Evolutionary conservation across 2,888 invertebrate genomes (phyloP), one percentile per base, ranked within the genome.

Genomic region (Aricia artaxerxes): DNA sequence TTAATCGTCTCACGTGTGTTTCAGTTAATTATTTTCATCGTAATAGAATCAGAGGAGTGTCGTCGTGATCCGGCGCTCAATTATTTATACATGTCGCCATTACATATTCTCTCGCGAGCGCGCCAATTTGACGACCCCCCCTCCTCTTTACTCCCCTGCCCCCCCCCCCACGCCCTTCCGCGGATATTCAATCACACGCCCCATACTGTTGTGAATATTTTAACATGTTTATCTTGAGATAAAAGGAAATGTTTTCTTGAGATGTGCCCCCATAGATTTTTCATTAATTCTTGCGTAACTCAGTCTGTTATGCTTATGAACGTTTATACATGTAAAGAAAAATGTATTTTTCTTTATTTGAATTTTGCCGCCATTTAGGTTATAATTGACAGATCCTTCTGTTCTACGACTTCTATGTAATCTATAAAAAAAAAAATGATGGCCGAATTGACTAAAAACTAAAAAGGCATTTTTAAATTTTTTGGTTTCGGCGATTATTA

Each of bases 41-140:
- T 69, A 69, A 69, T 69, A 69, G 69, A 69, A 69, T 38, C 69
- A 35, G 69, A 3, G 69, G 69, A 69, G 69, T 69, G 35, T 13
- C 35, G 35, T 69, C 69, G 69, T 24, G 69, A 69, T 69, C 69
- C 69, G 35, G 35, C 61, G 61, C 69, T 69, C 69, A 69, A 69
- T 69, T 69, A 69, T 38, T 69, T 69, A 69, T 13, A 69, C 69
- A 69, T 69, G 69, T 69, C 69, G 69, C 69, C 69, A 69, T 69
- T 69, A 69, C 69, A 69, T 69, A 69, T 69, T 69, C 69, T 69
- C 69, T 69, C 69, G 69, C 69, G 69, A 69, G 69, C 69, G 69
- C 69, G 69, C 69, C 69, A 69, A 69, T 69, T 69, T 69, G 69
- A 69, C 69, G 69, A 38, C 35, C 4, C 69, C 69, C 69, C 69